Evolutionary conservation across 2,113 vertebrate genomes (phyloP).

Genomic region (Colius striatus): DNA sequence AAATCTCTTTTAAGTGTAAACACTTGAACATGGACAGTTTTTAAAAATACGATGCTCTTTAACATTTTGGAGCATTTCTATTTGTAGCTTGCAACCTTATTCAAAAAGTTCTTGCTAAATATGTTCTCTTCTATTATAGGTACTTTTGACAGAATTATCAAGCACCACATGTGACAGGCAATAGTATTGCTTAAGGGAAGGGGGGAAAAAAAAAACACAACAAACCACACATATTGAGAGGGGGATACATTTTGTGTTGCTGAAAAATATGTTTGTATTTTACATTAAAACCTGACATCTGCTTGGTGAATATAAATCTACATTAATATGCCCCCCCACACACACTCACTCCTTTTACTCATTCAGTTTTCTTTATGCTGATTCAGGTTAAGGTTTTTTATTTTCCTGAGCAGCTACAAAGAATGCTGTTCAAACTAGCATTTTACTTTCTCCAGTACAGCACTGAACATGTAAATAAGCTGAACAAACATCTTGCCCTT

Average conservation of each 20-base stretch:
- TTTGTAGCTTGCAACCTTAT: constrained; percentile 74
- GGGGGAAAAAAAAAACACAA: not conserved
- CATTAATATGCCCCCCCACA: constrained; percentile 46
- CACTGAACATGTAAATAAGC: constrained; percentile 74
- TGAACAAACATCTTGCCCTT: constrained; percentile 79
- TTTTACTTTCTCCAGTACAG: constrained; percentile 68
- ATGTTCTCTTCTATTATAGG: constrained; percentile 73
- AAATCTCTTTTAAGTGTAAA: constrained; percentile 83
- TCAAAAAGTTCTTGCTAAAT: constrained; percentile 75
- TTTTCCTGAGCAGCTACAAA: constrained; percentile 69
- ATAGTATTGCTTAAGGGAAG: constrained; percentile 58
- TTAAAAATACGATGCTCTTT: constrained; percentile 73
- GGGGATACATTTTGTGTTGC: constrained; percentile 64
- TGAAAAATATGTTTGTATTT: constrained; percentile 70
- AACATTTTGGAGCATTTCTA: constrained; percentile 72
- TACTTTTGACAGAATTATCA: constrained; percentile 76
- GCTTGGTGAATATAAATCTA: constrained; percentile 72
- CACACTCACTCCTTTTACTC: not conserved
- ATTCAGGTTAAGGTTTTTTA: constrained; percentile 76
- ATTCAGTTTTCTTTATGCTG: constrained; percentile 72
- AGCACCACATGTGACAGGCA: constrained; percentile 72
- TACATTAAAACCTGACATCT: constrained; percentile 74
- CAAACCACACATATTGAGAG: constrained; percentile 58
- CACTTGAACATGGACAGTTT: constrained; percentile 72
- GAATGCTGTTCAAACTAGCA: constrained; percentile 58